Percentiles rank a stretch among this genome's conserved stretches.
These are phyloP conservation scores for Danaus chrysippus DNA, from an alignment of 2,888 invertebrate species.

Conservation along the genomic window DNA sequence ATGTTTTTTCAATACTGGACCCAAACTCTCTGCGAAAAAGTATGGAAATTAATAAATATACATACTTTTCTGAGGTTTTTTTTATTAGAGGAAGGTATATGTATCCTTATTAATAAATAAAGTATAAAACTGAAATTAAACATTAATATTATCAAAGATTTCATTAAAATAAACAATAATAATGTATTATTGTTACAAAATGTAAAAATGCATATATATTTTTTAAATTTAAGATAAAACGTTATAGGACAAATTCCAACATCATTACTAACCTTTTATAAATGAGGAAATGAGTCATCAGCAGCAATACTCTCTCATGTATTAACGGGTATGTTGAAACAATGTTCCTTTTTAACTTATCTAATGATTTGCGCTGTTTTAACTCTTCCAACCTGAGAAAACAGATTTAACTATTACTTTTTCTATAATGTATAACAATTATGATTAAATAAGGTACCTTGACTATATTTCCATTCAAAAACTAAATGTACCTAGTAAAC, in stretches of 20 bases:
- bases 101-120: no score
- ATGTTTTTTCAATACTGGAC: constrained; percentile 68
- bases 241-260: neutral
- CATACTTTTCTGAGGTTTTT: no score
- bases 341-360: constrained; percentile 64
- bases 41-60: neutral
- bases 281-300: constrained; percentile 82
- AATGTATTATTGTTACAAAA: no score
- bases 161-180: no score
- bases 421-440: no score
- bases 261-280: constrained; percentile 73
- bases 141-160: no score
- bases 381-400: constrained; percentile 55
- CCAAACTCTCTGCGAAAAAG: constrained; percentile 63
- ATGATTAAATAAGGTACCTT: no score
- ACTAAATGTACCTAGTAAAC: neutral
- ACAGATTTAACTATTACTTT: neutral
- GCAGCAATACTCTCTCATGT: constrained; percentile 81
- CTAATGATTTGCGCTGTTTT: constrained; percentile 52
- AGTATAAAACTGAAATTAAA: no score
- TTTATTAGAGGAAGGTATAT: no score
- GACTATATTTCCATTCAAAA: neutral
- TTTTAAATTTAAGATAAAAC: neutral
- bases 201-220: no score
- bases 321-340: constrained; percentile 83